Evolutionary conservation across 2,888 invertebrate species (phyloP).

Genomic region (Andrena dorsata): DNA sequence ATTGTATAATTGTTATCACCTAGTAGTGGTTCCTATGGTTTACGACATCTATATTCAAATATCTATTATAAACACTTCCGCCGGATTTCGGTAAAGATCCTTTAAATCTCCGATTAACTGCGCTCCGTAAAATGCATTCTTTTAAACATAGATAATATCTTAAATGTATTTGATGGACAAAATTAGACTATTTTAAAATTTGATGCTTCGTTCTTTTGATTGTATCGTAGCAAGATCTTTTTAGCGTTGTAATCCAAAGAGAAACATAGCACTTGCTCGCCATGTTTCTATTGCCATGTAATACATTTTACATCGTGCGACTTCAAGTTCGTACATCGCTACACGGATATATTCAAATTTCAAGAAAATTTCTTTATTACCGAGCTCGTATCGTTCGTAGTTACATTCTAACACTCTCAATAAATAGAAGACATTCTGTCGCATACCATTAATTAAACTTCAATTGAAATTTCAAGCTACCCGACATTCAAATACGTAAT

Average conservation of each 20-base stretch:
- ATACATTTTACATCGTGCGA: conserved; percentile 35
- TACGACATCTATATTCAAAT: conserved; percentile 55
- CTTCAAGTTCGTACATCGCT: conserved; percentile 20
- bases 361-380: conserved; percentile 19
- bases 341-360: conserved; percentile 23
- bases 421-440: conserved; percentile 33
- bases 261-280: conserved; percentile 28
- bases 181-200: conserved; percentile 33
- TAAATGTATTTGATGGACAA: conserved; percentile 33
- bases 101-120: conserved; percentile 22
- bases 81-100: conserved; percentile 30
- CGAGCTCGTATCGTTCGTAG: conserved; percentile 16
- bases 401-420: conserved; percentile 15
- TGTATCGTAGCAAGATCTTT: conserved; percentile 22
- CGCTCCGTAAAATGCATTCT: conserved; percentile 43
- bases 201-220: conserved; percentile 18
- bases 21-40: conserved; percentile 38
- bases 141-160: conserved; percentile 25
- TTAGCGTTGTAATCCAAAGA: conserved; percentile 15
- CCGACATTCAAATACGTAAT: conserved; percentile 12
- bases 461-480: conserved; percentile 26
- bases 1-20: conserved; percentile 53
- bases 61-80: conserved; percentile 46
- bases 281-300: conserved; percentile 25
- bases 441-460: conserved; percentile 31